Conservation (phyloP, 2,888 invertebrate species). For the Cataglyphis cursor region DNA sequence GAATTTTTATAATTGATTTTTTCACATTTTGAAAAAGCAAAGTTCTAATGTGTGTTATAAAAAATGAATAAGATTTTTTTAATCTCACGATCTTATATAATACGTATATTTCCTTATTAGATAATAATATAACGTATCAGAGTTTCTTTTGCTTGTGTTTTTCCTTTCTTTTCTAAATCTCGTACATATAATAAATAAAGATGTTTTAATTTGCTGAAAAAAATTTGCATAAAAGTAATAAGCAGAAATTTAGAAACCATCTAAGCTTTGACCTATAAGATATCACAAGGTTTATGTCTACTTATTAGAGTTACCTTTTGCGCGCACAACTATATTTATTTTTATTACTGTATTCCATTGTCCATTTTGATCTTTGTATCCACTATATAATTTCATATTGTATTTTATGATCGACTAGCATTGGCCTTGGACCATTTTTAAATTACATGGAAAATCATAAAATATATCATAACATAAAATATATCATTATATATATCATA, state of each 20-base stretch:
- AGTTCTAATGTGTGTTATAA: background rate
- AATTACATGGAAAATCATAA: background rate
- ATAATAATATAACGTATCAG: background rate
- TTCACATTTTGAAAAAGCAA: background rate
- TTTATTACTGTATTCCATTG: conserved; percentile 36
- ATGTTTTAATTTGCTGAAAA: background rate
- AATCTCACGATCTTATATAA: background rate
- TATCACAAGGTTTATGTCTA: conserved; percentile 4
- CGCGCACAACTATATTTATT: conserved; percentile 11
- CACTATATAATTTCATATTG: conserved; percentile 20
- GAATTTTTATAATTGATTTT: background rate
- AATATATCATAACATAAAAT: too few species aligned
- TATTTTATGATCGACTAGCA: conserved; percentile 15
- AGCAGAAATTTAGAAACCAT: background rate
- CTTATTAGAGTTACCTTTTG: background rate
- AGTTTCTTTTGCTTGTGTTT: background rate
- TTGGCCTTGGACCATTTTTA: background rate
- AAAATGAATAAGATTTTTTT: background rate
- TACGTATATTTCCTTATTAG: background rate
- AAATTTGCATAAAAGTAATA: background rate
- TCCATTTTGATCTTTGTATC: background rate
- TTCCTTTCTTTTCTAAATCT: background rate
- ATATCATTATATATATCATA: too few species aligned
- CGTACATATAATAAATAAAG: background rate
- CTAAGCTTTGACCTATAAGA: background rate